phyloP scores from a whole-genome alignment of 2,888 invertebrate genomes.

The Drosophila infuscata region DNA sequence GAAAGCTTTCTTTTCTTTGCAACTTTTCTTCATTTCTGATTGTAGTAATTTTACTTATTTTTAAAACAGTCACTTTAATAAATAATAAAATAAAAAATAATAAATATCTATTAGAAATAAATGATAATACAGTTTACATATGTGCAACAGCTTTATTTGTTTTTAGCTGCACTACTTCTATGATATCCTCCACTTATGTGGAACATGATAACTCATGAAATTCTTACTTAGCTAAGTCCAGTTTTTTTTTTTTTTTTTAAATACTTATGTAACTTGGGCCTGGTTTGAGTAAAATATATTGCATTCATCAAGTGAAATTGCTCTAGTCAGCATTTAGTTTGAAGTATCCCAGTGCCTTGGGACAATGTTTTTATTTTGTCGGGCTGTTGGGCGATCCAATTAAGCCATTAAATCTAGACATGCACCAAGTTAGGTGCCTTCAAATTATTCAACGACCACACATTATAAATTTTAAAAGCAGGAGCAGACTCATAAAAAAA shows the following conservation, averaged over 20 bases:
- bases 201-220: background rate
- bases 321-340: constrained; percentile 9
- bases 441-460: constrained; percentile 84
- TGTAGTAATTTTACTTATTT: background rate
- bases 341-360: constrained; percentile 1
- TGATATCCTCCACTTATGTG: background rate
- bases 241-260: background rate
- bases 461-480: constrained; percentile 82
- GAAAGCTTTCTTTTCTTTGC: background rate
- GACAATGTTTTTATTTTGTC: background rate
- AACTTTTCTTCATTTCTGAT: background rate
- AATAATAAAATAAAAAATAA: background rate
- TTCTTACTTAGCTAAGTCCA: background rate
- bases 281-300: background rate
- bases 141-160: background rate
- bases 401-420: constrained; percentile 81
- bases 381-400: constrained; percentile 43
- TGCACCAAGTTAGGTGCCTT: constrained; percentile 81
- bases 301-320: background rate
- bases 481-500: constrained; percentile 58
- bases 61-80: background rate
- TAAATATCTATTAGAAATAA: background rate
- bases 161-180: background rate
- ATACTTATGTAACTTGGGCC: background rate
- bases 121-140: background rate